A percentile compares a stretch with the other conserved stretches of the same genome.
Evolutionary conservation across 2,797 vertebrate species (phyloP).

Genomic region (Sibirionetta formosa): DNA sequence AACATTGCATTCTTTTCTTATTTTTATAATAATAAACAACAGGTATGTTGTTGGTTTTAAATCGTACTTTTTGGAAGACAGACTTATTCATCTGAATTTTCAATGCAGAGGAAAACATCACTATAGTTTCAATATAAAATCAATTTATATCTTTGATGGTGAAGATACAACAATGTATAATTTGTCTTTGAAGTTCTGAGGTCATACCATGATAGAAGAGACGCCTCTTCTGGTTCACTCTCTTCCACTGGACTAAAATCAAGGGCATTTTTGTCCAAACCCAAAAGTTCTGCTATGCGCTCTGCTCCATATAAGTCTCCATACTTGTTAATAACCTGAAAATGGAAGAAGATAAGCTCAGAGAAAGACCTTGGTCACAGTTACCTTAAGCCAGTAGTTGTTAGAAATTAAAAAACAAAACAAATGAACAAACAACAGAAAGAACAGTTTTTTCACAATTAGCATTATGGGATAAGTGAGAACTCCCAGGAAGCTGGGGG

Average conservation of each 20-base stretch:
- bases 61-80: background rate
- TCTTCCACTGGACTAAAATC: constrained; percentile 98
- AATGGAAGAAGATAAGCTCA: background rate
- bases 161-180: background rate
- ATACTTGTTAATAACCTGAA: constrained; percentile 98
- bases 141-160: background rate
- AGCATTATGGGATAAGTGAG: constrained; percentile 43
- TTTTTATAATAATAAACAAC: background rate
- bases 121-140: background rate
- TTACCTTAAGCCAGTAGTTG: background rate
- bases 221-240: constrained; percentile 90
- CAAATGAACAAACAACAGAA: background rate
- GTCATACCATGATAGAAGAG: constrained; percentile 92
- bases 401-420: background rate
- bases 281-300: constrained; percentile 96
- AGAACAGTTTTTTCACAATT: background rate
- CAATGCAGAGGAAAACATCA: background rate
- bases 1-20: background rate
- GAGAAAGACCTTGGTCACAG: background rate
- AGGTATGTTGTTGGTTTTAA: background rate
- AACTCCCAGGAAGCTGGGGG: constrained; percentile 10
- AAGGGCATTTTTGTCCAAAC: constrained; percentile 96
- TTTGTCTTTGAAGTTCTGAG: background rate
- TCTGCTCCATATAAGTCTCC: constrained; percentile 97
- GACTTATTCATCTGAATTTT: background rate